Percentiles rank a stretch among this genome's conserved stretches.
These are phyloP conservation scores for Neodiprion lecontei DNA, from an alignment of 1,140 invertebrate genomes.

Conservation along the genomic window DNA sequence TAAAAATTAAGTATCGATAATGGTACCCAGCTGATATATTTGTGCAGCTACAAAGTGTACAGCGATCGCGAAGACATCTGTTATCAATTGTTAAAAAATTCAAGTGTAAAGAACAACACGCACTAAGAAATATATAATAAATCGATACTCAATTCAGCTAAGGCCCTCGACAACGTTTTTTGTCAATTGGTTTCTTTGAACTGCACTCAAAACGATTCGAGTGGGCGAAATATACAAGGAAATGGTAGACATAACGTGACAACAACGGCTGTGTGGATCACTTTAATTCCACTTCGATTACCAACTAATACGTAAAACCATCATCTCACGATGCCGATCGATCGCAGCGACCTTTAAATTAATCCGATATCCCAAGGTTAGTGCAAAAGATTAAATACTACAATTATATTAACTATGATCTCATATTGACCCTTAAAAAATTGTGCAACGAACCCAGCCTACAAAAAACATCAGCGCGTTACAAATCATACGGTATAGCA, in stretches of 20 bases:
- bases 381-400: background rate
- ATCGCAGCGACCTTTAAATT: background rate
- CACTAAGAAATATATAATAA: background rate
- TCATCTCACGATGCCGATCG: background rate
- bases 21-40: no score
- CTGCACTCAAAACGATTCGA: background rate
- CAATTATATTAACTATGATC: no score
- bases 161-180: background rate
- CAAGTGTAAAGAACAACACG: background rate
- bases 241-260: conserved; percentile 26
- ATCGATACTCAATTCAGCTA: background rate
- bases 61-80: no score
- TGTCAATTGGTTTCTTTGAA: background rate
- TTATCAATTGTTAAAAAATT: background rate
- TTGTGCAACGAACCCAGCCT: no score
- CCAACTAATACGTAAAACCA: background rate
- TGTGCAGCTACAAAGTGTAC: no score
- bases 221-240: conserved; percentile 10
- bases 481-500: no score
- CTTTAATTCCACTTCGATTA: background rate
- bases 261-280: conserved; percentile 17
- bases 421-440: no score
- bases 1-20: background rate
- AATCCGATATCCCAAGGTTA: background rate
- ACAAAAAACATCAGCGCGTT: no score